Percentiles rank a stretch among this genome's conserved stretches.
These are phyloP conservation scores for Lasioglossum marginatum DNA, from an alignment of 2,888 invertebrate genomes.

Conservation along the genomic window DNA sequence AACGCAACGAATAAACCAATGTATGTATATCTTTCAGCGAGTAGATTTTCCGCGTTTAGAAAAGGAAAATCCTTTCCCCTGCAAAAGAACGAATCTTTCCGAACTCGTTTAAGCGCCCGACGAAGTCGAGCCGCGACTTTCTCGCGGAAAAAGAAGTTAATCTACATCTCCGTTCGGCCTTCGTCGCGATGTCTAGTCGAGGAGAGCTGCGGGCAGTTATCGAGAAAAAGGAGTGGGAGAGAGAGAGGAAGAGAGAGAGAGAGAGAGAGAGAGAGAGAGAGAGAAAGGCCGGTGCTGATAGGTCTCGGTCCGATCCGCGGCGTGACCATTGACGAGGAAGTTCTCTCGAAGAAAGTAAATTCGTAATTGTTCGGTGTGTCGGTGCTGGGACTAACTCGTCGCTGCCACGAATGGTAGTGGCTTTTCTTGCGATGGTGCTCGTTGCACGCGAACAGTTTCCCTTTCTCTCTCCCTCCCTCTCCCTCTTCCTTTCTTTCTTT, in stretches of 20 bases:
- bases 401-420: slow-evolving; percentile 40
- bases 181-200: slow-evolving; percentile 24
- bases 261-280: not conserved
- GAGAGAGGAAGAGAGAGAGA: not conserved
- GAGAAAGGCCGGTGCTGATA: slow-evolving; percentile 24
- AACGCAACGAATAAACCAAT: not conserved
- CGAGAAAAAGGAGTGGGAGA: not conserved
- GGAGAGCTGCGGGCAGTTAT: not conserved
- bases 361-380: slow-evolving; percentile 66
- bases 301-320: slow-evolving; percentile 47
- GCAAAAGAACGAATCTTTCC: not conserved
- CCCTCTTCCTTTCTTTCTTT: slow-evolving; percentile 11
- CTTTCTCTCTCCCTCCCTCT: slow-evolving; percentile 23
- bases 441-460: slow-evolving; percentile 51
- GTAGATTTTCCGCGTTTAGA: not conserved
- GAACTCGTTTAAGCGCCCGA: slow-evolving; percentile 13
- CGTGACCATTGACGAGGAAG: slow-evolving; percentile 65
- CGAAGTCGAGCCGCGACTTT: slow-evolving; percentile 33
- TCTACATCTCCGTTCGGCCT: slow-evolving; percentile 52
- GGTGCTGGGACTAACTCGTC: slow-evolving; percentile 58
- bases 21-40: not conserved
- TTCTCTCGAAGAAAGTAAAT: slow-evolving; percentile 69
- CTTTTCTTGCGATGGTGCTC: slow-evolving; percentile 51
- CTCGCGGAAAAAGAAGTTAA: slow-evolving; percentile 54
- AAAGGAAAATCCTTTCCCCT: not conserved